Percentiles rank a stretch among this genome's conserved stretches.
Evolutionary conservation across 2,888 invertebrate genomes (phyloP).

Genomic region (Peribatodes rhomboidaria): DNA sequence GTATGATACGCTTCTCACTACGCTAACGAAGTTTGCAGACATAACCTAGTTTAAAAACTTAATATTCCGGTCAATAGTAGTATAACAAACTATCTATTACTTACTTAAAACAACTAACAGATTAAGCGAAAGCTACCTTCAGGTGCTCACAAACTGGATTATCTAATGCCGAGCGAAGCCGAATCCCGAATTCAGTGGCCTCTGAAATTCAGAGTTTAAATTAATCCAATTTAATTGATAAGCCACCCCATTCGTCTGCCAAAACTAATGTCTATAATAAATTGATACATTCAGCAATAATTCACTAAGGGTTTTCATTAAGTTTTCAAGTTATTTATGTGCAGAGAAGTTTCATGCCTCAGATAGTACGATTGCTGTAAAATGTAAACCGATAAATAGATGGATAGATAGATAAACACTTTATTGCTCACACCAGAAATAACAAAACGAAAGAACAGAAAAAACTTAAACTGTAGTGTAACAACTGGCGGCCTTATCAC

Average conservation of each 20-base stretch:
- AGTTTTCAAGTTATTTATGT: conserved; percentile 4
- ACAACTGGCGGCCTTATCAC: too few relatives aligned
- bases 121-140: conserved; percentile 6
- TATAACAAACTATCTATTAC: not conserved
- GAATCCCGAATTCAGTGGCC: conserved; percentile 50
- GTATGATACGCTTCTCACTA: too few relatives aligned
- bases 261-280: conserved; percentile 31
- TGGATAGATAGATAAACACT: too few relatives aligned
- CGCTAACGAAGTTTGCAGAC: not conserved
- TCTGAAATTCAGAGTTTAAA: conserved; percentile 50
- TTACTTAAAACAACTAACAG: conserved; percentile 1
- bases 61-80: not conserved
- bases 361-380: not conserved
- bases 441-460: too few relatives aligned
- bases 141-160: conserved; percentile 29
- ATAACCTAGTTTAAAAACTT: not conserved
- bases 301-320: conserved; percentile 14
- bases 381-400: too few relatives aligned
- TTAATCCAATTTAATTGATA: conserved; percentile 39
- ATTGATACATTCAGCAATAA: conserved; percentile 15
- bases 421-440: too few relatives aligned
- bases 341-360: not conserved
- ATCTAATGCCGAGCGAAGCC: conserved; percentile 26
- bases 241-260: conserved; percentile 15
- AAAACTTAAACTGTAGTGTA: too few relatives aligned